phyloP scores from a whole-genome alignment of 2,888 invertebrate genomes.

The Leptinotarsa haldemani region DNA sequence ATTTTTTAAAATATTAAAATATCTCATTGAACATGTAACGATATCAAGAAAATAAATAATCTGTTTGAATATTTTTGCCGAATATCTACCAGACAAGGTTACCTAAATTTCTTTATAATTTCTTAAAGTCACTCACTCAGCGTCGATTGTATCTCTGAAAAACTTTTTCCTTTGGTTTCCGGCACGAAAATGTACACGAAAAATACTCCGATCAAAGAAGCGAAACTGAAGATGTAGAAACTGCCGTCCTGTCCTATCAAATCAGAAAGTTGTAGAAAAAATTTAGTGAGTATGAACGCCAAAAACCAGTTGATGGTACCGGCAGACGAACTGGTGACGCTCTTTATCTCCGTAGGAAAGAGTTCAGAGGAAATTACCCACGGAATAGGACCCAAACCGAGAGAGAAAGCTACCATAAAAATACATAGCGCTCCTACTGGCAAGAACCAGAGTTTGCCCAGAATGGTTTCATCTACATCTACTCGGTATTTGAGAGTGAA shows the following conservation, averaged over 20 bases:
- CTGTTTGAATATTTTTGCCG: not conserved
- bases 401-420: slow-evolving; percentile 83
- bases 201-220: slow-evolving; percentile 74
- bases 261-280: slow-evolving; percentile 71
- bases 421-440: slow-evolving; percentile 80
- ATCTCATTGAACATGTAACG: not conserved
- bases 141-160: slow-evolving; percentile 57
- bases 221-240: slow-evolving; percentile 80
- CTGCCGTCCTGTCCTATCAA: slow-evolving; percentile 73
- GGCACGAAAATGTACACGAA: slow-evolving; percentile 67
- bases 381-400: slow-evolving; percentile 88
- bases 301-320: slow-evolving; percentile 86
- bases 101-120: too few relatives aligned
- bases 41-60: not conserved
- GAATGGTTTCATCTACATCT: slow-evolving; percentile 62
- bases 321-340: slow-evolving; percentile 80
- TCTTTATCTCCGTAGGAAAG: slow-evolving; percentile 83
- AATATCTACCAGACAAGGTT: too few relatives aligned
- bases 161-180: slow-evolving; percentile 61
- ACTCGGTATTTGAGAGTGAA: slow-evolving; percentile 69
- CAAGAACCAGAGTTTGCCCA: slow-evolving; percentile 75
- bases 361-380: slow-evolving; percentile 89
- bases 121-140: slow-evolving; percentile 27
- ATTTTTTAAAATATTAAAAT: not conserved
- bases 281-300: slow-evolving; percentile 83